Conservation (phyloP, 2,113 vertebrate species). For the Lepidothrix coronata region DNA sequence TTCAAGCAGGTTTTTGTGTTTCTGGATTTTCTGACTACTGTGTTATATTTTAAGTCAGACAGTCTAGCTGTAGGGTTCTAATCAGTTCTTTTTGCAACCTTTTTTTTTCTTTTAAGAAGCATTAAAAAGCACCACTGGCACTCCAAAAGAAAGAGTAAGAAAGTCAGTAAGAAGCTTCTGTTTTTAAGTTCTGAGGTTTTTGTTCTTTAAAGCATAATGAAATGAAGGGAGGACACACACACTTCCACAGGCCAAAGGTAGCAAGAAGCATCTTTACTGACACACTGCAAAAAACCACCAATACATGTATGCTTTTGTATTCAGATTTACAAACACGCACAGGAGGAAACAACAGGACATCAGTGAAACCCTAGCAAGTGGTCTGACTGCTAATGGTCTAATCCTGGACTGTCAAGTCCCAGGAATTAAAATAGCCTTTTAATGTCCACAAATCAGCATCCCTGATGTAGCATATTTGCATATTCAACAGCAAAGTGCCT, state of each 20-base stretch:
- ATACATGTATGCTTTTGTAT: background rate
- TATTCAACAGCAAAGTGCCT: slow-evolving; percentile 20
- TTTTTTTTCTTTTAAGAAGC: background rate
- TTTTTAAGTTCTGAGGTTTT: background rate
- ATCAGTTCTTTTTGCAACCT: background rate
- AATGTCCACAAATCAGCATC: background rate
- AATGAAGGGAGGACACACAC: background rate
- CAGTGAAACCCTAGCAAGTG: background rate
- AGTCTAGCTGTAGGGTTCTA: background rate
- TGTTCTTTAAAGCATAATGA: background rate
- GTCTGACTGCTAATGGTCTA: background rate
- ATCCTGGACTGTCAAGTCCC: background rate
- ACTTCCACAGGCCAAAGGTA: background rate
- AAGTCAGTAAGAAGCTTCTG: background rate
- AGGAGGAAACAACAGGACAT: background rate
- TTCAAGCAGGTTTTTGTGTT: background rate
- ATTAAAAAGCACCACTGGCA: background rate
- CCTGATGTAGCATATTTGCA: background rate
- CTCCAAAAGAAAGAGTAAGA: background rate
- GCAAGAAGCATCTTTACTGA: background rate
- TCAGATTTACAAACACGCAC: background rate
- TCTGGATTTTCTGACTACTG: background rate
- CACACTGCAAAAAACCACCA: background rate
- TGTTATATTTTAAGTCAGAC: background rate
- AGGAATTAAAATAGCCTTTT: background rate